Evolutionary conservation across 2,888 invertebrate species (phyloP), one percentile per base, ranked within the genome.

Genomic region (Apodemia duryi): DNA sequence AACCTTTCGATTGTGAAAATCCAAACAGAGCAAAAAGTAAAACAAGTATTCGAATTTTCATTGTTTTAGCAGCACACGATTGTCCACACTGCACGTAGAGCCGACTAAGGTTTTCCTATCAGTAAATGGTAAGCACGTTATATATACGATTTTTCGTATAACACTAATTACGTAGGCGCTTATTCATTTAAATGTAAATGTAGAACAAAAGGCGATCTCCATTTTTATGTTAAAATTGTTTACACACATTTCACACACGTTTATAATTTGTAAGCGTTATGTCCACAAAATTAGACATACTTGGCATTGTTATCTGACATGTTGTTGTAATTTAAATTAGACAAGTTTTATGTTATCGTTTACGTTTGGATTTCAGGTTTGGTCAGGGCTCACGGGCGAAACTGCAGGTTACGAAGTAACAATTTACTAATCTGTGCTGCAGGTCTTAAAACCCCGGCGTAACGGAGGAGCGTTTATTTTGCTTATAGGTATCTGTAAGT

Each of bases 1-100:
- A 70, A 85, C 84, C 71, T 73, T 77, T 74, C 64, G 76, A 69
- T 61, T 80, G 76, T 57, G 72, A 71, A 38, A 73, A 64, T 41
- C 73, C 70, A 35, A 74, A 65, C 11, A 79, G 71, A 64, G 72
- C 68, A 65, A 84, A 75, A 72, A 87, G 29, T 60, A 60, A 61
- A 71, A 79, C 72, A 54, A 83, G 62, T 67, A 77, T 70, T 66
- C 76, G 76, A 61, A 72, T 65, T 63, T 72, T 74, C 86, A 86
- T 87, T 79, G 78, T 82, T 77, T 64, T 61, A 67, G 38, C 29
- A 43, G 38, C 28, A 49, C 21, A 28, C 49, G 46, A 65, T 63
- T 67, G 49, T 62, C 61, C 49, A 63, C 57, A 63, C 35, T 65
- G 66, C 66, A 69, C 69, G 63, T 71, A 68, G 67, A 63, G 70